Evolutionary conservation across 2,888 invertebrate species (phyloP), one percentile per base, ranked within the genome.

Genomic region (Bruchidius siliquastri): DNA sequence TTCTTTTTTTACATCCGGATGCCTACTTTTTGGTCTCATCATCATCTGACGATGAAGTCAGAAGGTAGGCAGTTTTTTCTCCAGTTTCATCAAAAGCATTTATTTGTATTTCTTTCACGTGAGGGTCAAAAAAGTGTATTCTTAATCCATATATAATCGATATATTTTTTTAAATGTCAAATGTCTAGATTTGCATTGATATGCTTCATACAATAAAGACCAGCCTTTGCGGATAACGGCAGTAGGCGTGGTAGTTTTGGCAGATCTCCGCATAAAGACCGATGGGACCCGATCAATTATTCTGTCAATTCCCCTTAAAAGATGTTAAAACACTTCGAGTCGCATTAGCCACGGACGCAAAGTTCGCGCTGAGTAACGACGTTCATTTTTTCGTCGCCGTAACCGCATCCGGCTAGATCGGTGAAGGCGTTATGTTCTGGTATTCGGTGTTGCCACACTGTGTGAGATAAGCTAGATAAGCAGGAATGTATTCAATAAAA

Each of bases 201-300:
- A n/a, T n/a, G n/a, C n/a, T n/a, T n/a, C n/a, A n/a, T 49, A 49
- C 13, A 49, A 49, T 49, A 49, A 18, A 49, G 49, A 49, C 49
- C 49, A 18, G 13, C 49, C 49, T 18, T 49, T 49, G 49, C 18
- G 49, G 49, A 49, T 49, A 49, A 49, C 49, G 49, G 49, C 49
- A 49, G 18, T 49, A 49, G 49, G 49, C 49, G 49, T 49, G 49
- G 49, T 49, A 49, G 49, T 49, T 49, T 49, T 49, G 49, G 49
- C 49, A 49, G 49, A 49, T 3, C 13, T 49, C 49, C 49, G 49
- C 49, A 49, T 13, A 3, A 49, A 49, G 49, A 49, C 49, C 49
- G 49, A 49, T 49, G 79, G 77, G 74, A 78, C 77, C 77, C 81
- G 81, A 84, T 84, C 83, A 84, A 84, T 84, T 84, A 83, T 83